Percentiles rank a stretch among this genome's conserved stretches.
These are phyloP conservation scores for Semotilus atromaculatus DNA, from an alignment of 2,797 vertebrate genomes.

Conservation along the genomic window DNA sequence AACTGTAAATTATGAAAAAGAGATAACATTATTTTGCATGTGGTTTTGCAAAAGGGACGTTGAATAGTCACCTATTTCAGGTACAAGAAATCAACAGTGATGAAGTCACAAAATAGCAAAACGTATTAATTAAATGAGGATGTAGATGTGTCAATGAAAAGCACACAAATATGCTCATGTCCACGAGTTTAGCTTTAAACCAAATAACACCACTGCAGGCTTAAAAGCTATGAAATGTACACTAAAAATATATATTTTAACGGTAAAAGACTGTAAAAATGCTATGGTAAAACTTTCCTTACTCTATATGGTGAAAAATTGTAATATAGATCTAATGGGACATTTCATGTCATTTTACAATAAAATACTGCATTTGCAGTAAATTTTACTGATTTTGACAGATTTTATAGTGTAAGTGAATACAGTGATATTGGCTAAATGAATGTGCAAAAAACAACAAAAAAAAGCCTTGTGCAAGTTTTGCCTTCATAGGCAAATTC, in stretches of 20 bases:
- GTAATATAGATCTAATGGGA: neutral
- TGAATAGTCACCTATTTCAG: too few relatives aligned
- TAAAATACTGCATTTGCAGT: neutral
- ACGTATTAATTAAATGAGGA: neutral
- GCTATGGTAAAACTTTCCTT: neutral
- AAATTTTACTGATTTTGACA: neutral
- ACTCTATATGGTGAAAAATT: neutral
- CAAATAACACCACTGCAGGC: neutral
- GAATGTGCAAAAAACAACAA: neutral
- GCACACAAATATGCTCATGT: constrained; percentile 8
- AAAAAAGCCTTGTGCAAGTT: neutral
- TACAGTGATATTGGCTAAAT: neutral
- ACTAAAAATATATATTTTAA: neutral
- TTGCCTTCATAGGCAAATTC: neutral
- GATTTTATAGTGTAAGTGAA: neutral
- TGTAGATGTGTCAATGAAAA: neutral
- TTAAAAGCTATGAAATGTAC: neutral
- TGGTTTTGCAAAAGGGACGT: too few relatives aligned
- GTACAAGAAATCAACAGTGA: neutral
- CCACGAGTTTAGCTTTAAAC: neutral
- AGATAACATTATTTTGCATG: neutral
- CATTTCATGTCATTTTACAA: neutral
- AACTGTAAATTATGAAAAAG: neutral
- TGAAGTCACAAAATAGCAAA: neutral
- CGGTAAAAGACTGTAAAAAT: neutral